Base-by-base conservation (phyloP, 2,888 invertebrate species). In the Cloeon dipterum region DNA sequence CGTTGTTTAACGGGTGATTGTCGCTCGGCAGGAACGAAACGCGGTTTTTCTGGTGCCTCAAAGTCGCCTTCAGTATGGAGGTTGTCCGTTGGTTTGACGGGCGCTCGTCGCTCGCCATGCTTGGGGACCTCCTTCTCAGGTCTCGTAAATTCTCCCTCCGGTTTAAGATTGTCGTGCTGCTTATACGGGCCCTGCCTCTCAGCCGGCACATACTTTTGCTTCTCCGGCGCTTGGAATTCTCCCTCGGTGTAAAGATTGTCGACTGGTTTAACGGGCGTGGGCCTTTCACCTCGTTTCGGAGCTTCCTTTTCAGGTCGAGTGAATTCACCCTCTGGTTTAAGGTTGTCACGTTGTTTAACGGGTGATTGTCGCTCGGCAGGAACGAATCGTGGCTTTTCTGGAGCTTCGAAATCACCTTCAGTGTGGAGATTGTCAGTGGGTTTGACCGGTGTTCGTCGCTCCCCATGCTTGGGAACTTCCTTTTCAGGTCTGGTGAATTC, bases 351-450 rank as follows among this genome's bases (percentile, higher is more conserved):
- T 20, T 44, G 49, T 20, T 33, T 38, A 3, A 36, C 35, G 4
- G 33, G 38, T 35, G 40, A 40, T 0, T 43, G 42, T 5, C 44
- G 37, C 33, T 45, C 40, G 13, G 41, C 39, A 21, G 42, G 42
- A 10, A 39, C 40, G n/a, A n/a, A n/a, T n/a, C n/a, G n/a, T 3
- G 36, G n/a, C 25, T 57, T 51, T 2, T 54, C 54, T 20, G 1
- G 49, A 16, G 45, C 46, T 38, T 54, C 51, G 38, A 69, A 68
- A 1, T 69, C 66, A 2, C 73, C 72, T 49, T 71, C 65, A 3
- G 64, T 59, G 20, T 48, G 49, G 2, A 69, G 47, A 45, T 65
- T 68, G 18, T 35, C 34, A 3, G 21, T n/a, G 11, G 57, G 65
- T 40, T 52, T 57, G 2, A 49, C 56, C 3, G 49, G 52, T 19